These are phyloP conservation scores for Magallana angulata DNA, from an alignment of 1,140 invertebrate genomes.

Conservation along the genomic window DNA sequence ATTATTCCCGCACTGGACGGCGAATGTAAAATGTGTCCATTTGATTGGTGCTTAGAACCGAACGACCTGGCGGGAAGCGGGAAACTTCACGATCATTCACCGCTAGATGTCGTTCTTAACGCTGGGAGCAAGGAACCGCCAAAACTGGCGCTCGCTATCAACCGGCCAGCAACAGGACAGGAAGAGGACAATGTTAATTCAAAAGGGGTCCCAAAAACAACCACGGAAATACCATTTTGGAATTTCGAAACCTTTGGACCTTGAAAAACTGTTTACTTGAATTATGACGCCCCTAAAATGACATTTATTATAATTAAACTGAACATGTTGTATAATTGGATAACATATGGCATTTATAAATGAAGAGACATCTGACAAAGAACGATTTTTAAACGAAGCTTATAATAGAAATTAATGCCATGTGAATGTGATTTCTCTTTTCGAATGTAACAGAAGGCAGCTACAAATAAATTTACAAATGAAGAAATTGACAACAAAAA, in stretches of 20 bases:
- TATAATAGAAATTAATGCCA: too few species aligned
- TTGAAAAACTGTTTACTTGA: not conserved
- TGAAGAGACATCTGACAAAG: too few species aligned
- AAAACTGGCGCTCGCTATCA: not conserved
- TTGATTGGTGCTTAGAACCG: not conserved
- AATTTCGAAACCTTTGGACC: slow-evolving; percentile 10
- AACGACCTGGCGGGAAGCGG: not conserved
- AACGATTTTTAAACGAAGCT: too few species aligned
- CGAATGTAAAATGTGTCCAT: slow-evolving; percentile 33
- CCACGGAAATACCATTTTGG: slow-evolving; percentile 19
- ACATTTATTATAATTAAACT: too few species aligned
- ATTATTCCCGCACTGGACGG: not conserved
- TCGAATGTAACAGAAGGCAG: too few species aligned
- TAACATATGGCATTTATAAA: too few species aligned
- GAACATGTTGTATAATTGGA: too few species aligned
- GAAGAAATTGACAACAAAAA: too few species aligned
- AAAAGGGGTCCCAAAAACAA: not conserved
- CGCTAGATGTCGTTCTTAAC: not conserved
- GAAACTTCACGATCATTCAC: not conserved
- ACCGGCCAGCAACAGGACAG: not conserved
- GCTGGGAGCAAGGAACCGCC: not conserved
- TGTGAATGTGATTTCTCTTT: too few species aligned
- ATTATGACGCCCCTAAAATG: too few species aligned
- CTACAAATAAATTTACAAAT: too few species aligned
- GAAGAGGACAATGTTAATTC: not conserved